A percentile compares a stretch with the other conserved stretches of the same genome.
phyloP scores from a whole-genome alignment of 2,888 invertebrate genomes.

The Choristoneura rosaceana region DNA sequence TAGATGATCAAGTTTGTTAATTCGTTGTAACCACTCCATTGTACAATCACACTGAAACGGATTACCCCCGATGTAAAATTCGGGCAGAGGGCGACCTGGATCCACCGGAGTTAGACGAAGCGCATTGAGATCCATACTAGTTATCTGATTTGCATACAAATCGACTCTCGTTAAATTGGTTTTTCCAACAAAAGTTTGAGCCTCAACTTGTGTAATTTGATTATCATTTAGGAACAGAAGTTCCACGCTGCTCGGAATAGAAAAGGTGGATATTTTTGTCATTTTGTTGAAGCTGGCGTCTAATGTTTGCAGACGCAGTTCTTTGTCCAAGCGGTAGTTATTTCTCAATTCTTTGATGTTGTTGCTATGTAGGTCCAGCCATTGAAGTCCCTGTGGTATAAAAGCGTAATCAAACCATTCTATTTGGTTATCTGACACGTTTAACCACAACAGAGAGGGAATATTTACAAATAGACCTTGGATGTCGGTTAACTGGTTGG shows the following conservation, averaged over 20 bases:
- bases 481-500: constrained; percentile 93
- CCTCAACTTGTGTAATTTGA: constrained; percentile 93
- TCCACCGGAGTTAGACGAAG: constrained; percentile 92
- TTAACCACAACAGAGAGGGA: constrained; percentile 93
- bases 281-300: constrained; percentile 97
- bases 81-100: constrained; percentile 90
- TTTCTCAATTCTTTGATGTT: constrained; percentile 92
- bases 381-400: constrained; percentile 92
- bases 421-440: constrained; percentile 95
- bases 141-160: constrained; percentile 96
- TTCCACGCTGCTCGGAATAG: constrained; percentile 94
- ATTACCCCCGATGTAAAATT: constrained; percentile 97
- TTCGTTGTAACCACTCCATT: constrained; percentile 97
- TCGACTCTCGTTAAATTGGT: constrained; percentile 95
- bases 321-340: constrained; percentile 88
- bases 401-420: constrained; percentile 95
- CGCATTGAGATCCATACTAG: constrained; percentile 95
- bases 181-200: constrained; percentile 95
- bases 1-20: constrained; percentile 93
- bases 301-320: constrained; percentile 91
- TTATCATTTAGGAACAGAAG: constrained; percentile 95
- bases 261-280: constrained; percentile 89
- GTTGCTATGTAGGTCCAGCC: constrained; percentile 96
- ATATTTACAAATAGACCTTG: constrained; percentile 94
- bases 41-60: constrained; percentile 98